Conservation (phyloP, 2,888 invertebrate species). For the Gortyna flavago region DNA sequence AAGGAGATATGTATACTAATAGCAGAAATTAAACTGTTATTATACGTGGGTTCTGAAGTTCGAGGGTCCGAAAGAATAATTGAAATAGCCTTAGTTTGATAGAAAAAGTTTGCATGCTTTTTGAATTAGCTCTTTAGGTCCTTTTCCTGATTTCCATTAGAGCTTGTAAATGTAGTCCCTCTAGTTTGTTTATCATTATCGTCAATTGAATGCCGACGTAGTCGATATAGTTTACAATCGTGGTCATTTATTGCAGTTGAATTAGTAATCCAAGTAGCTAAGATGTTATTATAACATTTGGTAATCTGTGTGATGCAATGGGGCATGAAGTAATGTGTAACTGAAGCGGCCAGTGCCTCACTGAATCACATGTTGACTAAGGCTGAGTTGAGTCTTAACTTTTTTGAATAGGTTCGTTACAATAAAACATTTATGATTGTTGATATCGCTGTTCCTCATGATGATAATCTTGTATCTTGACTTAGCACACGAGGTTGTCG, state of each 20-base stretch:
- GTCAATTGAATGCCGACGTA: background rate
- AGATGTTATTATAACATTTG: constrained; percentile 49
- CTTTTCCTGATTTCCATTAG: no score
- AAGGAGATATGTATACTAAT: no score
- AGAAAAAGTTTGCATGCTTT: background rate
- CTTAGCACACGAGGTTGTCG: no score
- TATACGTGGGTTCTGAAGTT: background rate
- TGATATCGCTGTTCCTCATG: no score
- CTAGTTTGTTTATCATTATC: background rate
- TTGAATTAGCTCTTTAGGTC: background rate
- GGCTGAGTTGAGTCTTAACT: background rate
- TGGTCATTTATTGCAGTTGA: constrained; percentile 25
- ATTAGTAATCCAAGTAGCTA: constrained; percentile 2
- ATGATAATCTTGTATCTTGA: no score
- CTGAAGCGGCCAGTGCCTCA: background rate
- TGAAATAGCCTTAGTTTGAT: background rate
- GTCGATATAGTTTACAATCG: constrained; percentile 20
- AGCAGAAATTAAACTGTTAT: background rate
- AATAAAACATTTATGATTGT: no score
- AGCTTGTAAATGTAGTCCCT: background rate
- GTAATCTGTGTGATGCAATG: constrained; percentile 15
- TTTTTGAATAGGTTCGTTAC: background rate
- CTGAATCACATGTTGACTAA: background rate
- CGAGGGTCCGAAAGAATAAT: background rate
- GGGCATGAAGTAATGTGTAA: background rate